Evolutionary conservation across 2,113 vertebrate species (phyloP).

Genomic region (Platanista minor): DNA sequence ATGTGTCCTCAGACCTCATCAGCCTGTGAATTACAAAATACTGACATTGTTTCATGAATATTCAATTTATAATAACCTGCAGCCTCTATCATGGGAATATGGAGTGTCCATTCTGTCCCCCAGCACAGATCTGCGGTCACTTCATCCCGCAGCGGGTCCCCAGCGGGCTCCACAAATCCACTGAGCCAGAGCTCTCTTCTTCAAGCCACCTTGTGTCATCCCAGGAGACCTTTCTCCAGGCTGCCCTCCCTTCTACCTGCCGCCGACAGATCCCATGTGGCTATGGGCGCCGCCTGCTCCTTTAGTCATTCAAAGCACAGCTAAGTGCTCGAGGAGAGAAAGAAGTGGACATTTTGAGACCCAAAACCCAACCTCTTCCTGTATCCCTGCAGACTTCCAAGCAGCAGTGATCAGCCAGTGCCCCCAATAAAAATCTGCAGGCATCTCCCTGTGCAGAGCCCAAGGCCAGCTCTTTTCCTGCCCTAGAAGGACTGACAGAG

Average conservation of each 20-base stretch:
- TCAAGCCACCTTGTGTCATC: neutral
- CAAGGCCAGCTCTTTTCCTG: neutral
- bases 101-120: neutral
- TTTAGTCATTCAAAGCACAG: neutral
- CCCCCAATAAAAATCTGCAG: neutral
- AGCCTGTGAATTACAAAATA: neutral
- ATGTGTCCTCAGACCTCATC: neutral
- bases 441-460: neutral
- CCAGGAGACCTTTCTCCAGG: neutral
- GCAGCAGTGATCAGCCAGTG: neutral
- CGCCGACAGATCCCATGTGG: neutral
- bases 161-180: too few relatives aligned
- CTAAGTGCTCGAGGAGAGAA: neutral
- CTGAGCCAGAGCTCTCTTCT: neutral
- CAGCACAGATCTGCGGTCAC: neutral
- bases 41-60: neutral
- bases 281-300: neutral
- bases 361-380: neutral
- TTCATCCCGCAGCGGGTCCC: neutral
- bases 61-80: neutral
- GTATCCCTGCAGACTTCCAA: neutral
- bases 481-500: neutral
- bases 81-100: neutral
- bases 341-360: neutral
- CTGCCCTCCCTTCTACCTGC: neutral